phyloP scores from a whole-genome alignment of 2,113 vertebrate genomes.

The Rhinoderma darwinii region DNA sequence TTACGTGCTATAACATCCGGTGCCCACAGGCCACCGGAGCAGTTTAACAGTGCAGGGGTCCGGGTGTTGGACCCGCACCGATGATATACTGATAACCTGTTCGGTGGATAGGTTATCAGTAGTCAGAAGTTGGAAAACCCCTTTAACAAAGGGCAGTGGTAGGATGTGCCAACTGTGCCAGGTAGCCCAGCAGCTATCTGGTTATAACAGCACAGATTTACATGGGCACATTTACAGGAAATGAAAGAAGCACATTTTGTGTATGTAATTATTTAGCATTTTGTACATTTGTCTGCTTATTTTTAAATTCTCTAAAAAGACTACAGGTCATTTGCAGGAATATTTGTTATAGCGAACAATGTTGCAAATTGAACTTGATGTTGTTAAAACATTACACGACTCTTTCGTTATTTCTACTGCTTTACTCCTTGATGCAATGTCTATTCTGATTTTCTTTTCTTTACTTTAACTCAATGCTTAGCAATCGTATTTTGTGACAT shows the following conservation, averaged over 20 bases:
- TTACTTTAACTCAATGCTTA: conserved; percentile 51
- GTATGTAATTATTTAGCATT: background rate
- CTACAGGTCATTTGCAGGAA: background rate
- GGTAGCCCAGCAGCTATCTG: no score
- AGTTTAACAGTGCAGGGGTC: no score
- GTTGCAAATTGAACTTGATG: conserved; percentile 43
- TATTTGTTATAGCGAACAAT: conserved; percentile 14
- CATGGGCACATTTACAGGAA: no score
- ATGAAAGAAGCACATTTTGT: background rate
- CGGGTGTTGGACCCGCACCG: no score
- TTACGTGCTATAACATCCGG: no score
- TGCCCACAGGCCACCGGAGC: no score
- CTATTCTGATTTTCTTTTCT: conserved; percentile 48
- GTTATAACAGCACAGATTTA: no score
- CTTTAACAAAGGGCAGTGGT: no score
- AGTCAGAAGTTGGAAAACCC: no score
- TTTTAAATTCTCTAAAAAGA: background rate
- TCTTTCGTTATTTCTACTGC: conserved; percentile 42
- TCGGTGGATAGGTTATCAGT: no score
- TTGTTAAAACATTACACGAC: conserved; percentile 29
- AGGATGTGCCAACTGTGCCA: no score
- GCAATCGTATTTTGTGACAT: conserved; percentile 50
- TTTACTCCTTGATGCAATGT: conserved; percentile 42
- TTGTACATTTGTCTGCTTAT: background rate
- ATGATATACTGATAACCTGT: no score